phyloP scores from a whole-genome alignment of 2,797 vertebrate species.

The Siniperca obscura region DNA sequence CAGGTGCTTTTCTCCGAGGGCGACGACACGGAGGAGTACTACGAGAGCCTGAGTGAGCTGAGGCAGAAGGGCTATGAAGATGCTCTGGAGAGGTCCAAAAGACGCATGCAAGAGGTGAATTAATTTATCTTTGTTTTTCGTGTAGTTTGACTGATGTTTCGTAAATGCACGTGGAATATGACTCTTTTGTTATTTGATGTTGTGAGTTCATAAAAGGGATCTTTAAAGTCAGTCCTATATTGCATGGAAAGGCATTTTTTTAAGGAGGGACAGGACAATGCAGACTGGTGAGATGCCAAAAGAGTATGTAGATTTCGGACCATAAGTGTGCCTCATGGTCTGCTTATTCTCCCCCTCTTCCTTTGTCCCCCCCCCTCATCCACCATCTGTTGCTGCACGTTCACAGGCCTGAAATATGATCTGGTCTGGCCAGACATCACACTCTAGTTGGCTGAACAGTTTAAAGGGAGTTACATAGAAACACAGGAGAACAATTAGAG shows the following conservation, averaged over 20 bases:
- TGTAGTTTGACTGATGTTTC: background rate
- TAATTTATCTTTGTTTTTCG: background rate
- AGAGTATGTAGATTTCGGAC: conserved; percentile 36
- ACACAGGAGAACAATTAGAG: conserved; percentile 72
- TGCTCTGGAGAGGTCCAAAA: conserved; percentile 90
- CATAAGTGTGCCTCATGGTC: conserved; percentile 45
- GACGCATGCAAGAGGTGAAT: conserved; percentile 92
- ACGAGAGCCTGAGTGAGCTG: conserved; percentile 96
- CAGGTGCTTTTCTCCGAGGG: conserved; percentile 94
- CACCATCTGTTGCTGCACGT: conserved; percentile 80
- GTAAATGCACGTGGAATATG: background rate
- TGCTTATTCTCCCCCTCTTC: conserved; percentile 63
- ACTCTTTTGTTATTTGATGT: background rate
- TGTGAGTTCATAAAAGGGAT: background rate
- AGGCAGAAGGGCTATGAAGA: conserved; percentile 95
- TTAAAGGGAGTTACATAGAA: conserved; percentile 63
- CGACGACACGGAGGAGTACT: conserved; percentile 96
- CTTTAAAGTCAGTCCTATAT: background rate
- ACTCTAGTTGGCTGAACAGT: conserved; percentile 67
- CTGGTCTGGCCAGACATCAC: conserved; percentile 67
- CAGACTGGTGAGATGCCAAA: conserved; percentile 23
- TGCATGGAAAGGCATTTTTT: background rate
- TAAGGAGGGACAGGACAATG: background rate
- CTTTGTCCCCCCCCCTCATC: conserved; percentile 58
- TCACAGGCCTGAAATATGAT: conserved; percentile 79